Conservation (phyloP, 2,888 invertebrate species). For the Hydraecia micacea region DNA sequence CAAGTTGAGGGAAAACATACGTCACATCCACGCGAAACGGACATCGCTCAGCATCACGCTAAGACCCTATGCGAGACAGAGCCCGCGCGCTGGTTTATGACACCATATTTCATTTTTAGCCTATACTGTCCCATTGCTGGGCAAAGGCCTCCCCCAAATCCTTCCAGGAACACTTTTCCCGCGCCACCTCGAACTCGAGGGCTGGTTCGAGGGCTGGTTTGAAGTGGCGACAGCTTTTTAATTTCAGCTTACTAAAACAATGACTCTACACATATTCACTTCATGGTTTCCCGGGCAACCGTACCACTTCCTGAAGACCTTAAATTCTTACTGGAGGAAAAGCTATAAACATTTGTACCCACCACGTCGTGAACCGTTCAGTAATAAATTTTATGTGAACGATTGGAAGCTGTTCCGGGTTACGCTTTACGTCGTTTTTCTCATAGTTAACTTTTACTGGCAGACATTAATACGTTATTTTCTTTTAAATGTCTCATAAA, state of each 20-base stretch:
- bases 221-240: too few relatives aligned
- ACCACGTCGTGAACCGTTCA: conserved; percentile 9
- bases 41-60: too few relatives aligned
- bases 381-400: conserved; percentile 39
- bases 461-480: conserved; percentile 2
- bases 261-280: neutral
- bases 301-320: neutral
- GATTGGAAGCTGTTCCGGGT: conserved; percentile 14
- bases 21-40: too few relatives aligned
- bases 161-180: too few relatives aligned
- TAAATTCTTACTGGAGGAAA: neutral
- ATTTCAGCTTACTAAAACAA: neutral
- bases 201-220: too few relatives aligned
- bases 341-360: conserved; percentile 17
- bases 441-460: conserved; percentile 10
- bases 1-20: too few relatives aligned
- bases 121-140: too few relatives aligned
- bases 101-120: too few relatives aligned
- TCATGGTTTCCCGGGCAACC: neutral
- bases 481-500: neutral
- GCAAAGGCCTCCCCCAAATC: too few relatives aligned
- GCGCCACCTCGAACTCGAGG: too few relatives aligned
- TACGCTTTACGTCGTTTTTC: conserved; percentile 4
- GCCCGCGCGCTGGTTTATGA: too few relatives aligned
- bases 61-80: too few relatives aligned